These are phyloP conservation scores for Drosophila prolongata DNA, from an alignment of 2,888 invertebrate species.

Conservation along the genomic window DNA sequence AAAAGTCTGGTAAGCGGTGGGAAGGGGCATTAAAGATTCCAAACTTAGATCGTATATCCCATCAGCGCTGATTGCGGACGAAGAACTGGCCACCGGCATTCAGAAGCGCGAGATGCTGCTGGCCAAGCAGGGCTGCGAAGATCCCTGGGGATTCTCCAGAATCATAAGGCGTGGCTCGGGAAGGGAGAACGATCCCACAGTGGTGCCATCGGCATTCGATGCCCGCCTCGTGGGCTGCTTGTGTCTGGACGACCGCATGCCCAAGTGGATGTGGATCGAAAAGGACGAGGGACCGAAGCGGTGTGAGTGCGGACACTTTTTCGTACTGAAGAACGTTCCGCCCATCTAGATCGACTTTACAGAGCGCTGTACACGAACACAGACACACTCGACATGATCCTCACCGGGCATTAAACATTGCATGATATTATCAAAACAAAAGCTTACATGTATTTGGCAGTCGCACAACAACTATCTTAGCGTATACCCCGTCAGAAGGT, in stretches of 20 bases:
- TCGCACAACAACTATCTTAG: constrained; percentile 61
- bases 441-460: constrained; percentile 10
- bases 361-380: constrained; percentile 17
- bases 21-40: background rate
- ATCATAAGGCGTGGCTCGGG: constrained; percentile 91
- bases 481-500: constrained; percentile 90
- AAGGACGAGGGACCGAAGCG: constrained; percentile 92
- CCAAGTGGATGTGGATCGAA: constrained; percentile 98
- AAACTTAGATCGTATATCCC: background rate
- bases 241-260: constrained; percentile 95
- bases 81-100: constrained; percentile 96
- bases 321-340: constrained; percentile 92
- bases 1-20: constrained; percentile 52
- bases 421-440: constrained; percentile 60
- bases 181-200: constrained; percentile 92
- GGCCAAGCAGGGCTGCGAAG: constrained; percentile 92
- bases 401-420: constrained; percentile 38
- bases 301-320: constrained; percentile 98
- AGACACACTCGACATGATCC: constrained; percentile 1
- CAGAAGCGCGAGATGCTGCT: constrained; percentile 95
- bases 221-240: constrained; percentile 96
- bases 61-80: constrained; percentile 91
- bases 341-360: constrained; percentile 85
- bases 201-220: constrained; percentile 95
- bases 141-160: constrained; percentile 91